Evolutionary conservation across 1,140 invertebrate genomes (phyloP).

Genomic region (Branchinecta lindahli): DNA sequence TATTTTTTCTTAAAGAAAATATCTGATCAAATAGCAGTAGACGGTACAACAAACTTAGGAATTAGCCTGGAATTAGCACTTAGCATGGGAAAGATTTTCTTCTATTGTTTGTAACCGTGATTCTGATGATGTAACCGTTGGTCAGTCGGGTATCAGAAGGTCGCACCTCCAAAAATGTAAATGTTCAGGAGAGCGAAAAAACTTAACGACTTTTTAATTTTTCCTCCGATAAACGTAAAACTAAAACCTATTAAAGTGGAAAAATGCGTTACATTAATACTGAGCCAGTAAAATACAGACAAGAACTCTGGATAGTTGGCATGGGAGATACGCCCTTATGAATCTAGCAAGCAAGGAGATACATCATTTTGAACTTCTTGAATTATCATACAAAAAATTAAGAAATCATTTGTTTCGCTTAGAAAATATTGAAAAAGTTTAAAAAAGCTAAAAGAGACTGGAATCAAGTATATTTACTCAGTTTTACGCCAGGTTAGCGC

Average conservation of each 20-base stretch:
- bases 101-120: too few relatives aligned
- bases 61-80: too few relatives aligned
- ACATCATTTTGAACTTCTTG: slow-evolving; percentile 4
- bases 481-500: background rate
- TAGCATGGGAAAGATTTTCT: too few relatives aligned
- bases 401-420: background rate
- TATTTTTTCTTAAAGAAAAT: too few relatives aligned
- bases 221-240: slow-evolving; percentile 1
- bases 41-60: too few relatives aligned
- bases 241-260: background rate
- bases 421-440: background rate
- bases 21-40: too few relatives aligned
- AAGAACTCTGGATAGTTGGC: background rate
- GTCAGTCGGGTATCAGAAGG: slow-evolving; percentile 7
- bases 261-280: slow-evolving; percentile 1
- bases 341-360: slow-evolving; percentile 2
- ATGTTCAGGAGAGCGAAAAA: slow-evolving; percentile 5
- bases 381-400: slow-evolving; percentile 7
- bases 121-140: too few relatives aligned
- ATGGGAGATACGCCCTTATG: background rate
- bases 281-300: slow-evolving; percentile 1
- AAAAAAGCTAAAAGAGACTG: slow-evolving; percentile 1
- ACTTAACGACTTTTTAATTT: background rate
- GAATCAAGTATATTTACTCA: background rate
- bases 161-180: background rate